Evolutionary conservation across 2,797 vertebrate species (phyloP).

Genomic region (Aldrovandia affinis): DNA sequence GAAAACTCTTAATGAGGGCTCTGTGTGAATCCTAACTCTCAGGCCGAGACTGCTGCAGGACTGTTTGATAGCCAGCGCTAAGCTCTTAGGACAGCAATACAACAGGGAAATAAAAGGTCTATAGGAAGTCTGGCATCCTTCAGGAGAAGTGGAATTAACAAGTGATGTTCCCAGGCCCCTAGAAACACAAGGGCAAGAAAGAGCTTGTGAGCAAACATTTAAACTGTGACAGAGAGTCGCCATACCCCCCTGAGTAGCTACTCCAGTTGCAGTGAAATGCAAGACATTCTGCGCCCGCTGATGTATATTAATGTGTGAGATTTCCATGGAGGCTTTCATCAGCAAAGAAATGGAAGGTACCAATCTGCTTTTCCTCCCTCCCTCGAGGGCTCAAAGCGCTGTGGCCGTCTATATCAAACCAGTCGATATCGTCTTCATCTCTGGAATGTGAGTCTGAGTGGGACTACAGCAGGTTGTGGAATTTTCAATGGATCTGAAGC

Average conservation of each 20-base stretch:
- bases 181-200: not conserved
- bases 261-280: not conserved
- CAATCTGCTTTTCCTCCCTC: too few species aligned
- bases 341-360: not conserved
- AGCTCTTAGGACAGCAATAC: not conserved
- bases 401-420: too few species aligned
- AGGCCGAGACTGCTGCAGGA: not conserved
- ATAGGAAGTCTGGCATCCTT: not conserved
- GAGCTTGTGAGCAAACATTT: not conserved
- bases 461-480: too few species aligned
- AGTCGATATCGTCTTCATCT: too few species aligned
- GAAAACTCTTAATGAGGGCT: not conserved
- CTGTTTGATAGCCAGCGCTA: constrained; percentile 1
- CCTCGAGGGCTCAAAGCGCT: too few species aligned
- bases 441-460: too few species aligned
- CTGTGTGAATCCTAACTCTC: not conserved
- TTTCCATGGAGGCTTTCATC: not conserved
- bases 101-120: not conserved
- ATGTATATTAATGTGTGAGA: not conserved
- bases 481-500: too few species aligned
- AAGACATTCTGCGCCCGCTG: not conserved
- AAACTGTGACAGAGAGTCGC: not conserved
- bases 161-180: not conserved
- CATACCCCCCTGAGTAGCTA: too few species aligned
- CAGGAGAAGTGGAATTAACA: not conserved